Base-by-base conservation (phyloP, 2,888 invertebrate species). In the Eucera pruinosa region DNA sequence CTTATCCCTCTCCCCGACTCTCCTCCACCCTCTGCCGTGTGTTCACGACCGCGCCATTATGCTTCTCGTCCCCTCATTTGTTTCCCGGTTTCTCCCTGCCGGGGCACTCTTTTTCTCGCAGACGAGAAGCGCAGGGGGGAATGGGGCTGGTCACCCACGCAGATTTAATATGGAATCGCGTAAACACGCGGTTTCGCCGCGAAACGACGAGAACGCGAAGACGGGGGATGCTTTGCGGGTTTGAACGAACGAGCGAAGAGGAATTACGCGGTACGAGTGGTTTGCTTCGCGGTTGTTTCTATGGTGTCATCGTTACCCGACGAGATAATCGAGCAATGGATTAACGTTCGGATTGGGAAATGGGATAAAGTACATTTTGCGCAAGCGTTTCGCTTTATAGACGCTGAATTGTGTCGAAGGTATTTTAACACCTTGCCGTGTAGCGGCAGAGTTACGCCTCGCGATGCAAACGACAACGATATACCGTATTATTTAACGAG, bases 1-100 rank as follows among this genome's bases (percentile, higher is more conserved):
- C 82, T 82, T 80, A 79, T 77, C 78, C 79, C 78, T 62, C 67
- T 52, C 61, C 27, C 15, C 13, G 55, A 48, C 30, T 62, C 57
- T 55, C 48, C 33, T 18, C 55, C 71, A 69, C 71, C 71, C 62
- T 52, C 55, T 36, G 36, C 33, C 48, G 33, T 33, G 68, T 48
- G 18, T 25, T 65, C 64, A n/a, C 66, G 67, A 36, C 74, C 58
- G 50, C 72, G 74, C 81, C 84, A 80, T 84, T 84, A 84, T 80
- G 77, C 78, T 76, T 76, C 76, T 74, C 78, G 75, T 74, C 72
- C 84, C 84, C 79, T 80, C 84, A 82, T 86, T 84, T 77, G 72
- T 86, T 84, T 85, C 79, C 70, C 80, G 58, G 77, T 78, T 78
- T 86, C 81, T 78, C 73, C 68, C 67, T 74, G 78, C 69, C 78